phyloP scores from a whole-genome alignment of 2,113 vertebrate genomes.

The Carassius carassius region DNA sequence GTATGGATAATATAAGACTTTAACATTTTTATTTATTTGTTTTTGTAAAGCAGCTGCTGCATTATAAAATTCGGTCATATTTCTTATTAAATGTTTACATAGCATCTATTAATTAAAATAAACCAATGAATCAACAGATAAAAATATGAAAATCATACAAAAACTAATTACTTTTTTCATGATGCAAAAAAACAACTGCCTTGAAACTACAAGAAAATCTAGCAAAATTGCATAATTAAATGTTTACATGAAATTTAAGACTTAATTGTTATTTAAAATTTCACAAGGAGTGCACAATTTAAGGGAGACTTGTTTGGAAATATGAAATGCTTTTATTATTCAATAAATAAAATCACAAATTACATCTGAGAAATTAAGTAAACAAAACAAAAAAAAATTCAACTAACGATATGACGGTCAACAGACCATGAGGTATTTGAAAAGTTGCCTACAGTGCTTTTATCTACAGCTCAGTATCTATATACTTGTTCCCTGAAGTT shows the following conservation, averaged over 20 bases:
- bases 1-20: background rate
- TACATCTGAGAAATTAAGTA: slow-evolving; percentile 80
- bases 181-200: background rate
- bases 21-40: too few relatives aligned
- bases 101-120: background rate
- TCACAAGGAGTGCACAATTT: background rate
- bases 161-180: background rate
- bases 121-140: background rate
- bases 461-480: slow-evolving; percentile 15
- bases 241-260: background rate
- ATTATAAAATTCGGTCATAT: background rate
- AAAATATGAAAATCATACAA: background rate
- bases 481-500: slow-evolving; percentile 53
- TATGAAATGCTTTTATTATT: slow-evolving; percentile 82
- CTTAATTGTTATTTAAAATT: background rate
- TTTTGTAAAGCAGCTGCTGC: background rate
- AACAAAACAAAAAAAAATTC: slow-evolving; percentile 61
- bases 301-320: slow-evolving; percentile 60
- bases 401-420: slow-evolving; percentile 76
- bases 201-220: background rate
- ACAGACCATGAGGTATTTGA: slow-evolving; percentile 94
- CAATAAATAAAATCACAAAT: slow-evolving; percentile 96
- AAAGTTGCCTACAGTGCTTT: slow-evolving; percentile 80
- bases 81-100: background rate
- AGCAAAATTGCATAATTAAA: background rate